Evolutionary conservation across 2,113 vertebrate species (phyloP).

Genomic region (Sebastes schlegelii): DNA sequence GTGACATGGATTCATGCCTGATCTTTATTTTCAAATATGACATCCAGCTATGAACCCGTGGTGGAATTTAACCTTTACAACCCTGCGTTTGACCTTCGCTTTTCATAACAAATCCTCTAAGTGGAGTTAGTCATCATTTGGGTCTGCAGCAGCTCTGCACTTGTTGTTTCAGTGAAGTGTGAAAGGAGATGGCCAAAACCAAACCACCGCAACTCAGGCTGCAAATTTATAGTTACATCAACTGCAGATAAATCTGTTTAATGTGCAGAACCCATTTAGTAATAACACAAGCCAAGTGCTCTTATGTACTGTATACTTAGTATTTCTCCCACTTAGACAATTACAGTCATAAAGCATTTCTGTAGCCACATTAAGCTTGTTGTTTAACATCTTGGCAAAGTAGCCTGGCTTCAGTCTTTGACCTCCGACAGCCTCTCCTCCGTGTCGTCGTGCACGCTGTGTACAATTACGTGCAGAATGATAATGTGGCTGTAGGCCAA

Average conservation of each 20-base stretch:
- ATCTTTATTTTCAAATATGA: conserved; percentile 22
- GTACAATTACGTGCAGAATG: conserved; percentile 22
- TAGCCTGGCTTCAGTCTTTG: conserved; percentile 28
- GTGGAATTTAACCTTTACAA: conserved; percentile 63
- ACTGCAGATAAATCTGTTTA: conserved; percentile 50
- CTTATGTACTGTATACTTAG: conserved; percentile 10
- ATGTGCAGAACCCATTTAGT: conserved; percentile 39
- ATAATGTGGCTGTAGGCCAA: conserved; percentile 46
- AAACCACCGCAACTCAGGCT: conserved; percentile 1
- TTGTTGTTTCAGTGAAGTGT: conserved; percentile 53
- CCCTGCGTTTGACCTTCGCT: conserved; percentile 56
- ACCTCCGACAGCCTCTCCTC: conserved; percentile 20
- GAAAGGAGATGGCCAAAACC: conserved; percentile 25
- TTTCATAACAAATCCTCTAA: conserved; percentile 70
- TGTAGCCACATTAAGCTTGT: conserved; percentile 13
- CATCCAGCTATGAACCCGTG: conserved; percentile 28
- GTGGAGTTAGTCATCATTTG: conserved; percentile 61
- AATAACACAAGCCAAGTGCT: conserved; percentile 12
- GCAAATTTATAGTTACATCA: conserved; percentile 56
- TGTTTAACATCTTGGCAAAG: conserved; percentile 45
- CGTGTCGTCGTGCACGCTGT: not conserved
- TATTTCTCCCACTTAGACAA: conserved; percentile 35
- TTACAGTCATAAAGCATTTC: conserved; percentile 46
- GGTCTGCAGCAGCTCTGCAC: conserved; percentile 50
- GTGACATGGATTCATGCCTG: conserved; percentile 20